A percentile compares a stretch with the other conserved stretches of the same genome.
phyloP scores from a whole-genome alignment of 1,140 invertebrate species.

The Brachystomella parvula region DNA sequence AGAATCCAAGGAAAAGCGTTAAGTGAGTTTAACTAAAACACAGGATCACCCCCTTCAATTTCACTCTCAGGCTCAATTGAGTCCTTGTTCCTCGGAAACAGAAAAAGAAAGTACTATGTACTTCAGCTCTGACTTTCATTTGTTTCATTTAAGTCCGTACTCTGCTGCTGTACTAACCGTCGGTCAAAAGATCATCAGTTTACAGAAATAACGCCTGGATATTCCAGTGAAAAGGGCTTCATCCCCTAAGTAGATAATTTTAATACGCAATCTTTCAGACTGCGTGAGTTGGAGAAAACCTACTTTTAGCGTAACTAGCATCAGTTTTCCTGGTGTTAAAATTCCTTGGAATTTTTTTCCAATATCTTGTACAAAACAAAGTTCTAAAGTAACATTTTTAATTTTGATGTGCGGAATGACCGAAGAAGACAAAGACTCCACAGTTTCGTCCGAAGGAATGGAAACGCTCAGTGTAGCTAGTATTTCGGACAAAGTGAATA shows the following conservation, averaged over 20 bases:
- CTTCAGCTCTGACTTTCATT: too few species aligned
- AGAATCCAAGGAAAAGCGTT: background rate
- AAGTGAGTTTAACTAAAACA: conserved; percentile 6
- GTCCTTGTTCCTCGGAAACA: background rate
- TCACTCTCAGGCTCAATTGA: conserved; percentile 11
- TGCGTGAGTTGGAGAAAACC: too few species aligned
- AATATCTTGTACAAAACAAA: background rate
- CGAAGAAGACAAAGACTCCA: conserved; percentile 31
- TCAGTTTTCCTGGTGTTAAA: too few species aligned
- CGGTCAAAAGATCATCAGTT: too few species aligned
- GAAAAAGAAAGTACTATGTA: background rate
- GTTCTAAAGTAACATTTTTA: conserved; percentile 11
- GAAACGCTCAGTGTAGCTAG: conserved; percentile 16
- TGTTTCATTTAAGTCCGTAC: too few species aligned
- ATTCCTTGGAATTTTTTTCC: too few species aligned
- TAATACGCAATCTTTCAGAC: too few species aligned
- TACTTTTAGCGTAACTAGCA: too few species aligned
- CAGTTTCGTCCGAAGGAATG: conserved; percentile 22
- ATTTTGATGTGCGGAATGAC: conserved; percentile 37
- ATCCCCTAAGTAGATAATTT: too few species aligned
- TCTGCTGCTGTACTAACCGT: too few species aligned
- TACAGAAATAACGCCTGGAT: too few species aligned
- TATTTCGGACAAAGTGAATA: conserved; percentile 15
- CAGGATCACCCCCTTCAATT: background rate
- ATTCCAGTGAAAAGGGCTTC: too few species aligned